These are phyloP conservation scores for Neoaliturus tenellus DNA, from an alignment of 2,888 invertebrate species.

Conservation along the genomic window DNA sequence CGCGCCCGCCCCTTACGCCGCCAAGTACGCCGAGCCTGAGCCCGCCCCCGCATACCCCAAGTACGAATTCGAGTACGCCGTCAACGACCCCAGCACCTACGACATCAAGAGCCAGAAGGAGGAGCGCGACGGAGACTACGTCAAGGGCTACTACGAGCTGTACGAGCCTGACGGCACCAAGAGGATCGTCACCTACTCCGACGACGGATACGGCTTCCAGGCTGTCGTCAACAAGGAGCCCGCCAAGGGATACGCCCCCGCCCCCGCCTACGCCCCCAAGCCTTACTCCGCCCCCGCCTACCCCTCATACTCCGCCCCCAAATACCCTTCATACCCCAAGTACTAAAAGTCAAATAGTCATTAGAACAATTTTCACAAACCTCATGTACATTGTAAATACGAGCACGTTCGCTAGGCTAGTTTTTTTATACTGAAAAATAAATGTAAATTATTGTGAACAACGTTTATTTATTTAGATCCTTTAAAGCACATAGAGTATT, in stretches of 20 bases:
- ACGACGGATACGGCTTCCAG: constrained; percentile 68
- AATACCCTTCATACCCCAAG: constrained; percentile 39
- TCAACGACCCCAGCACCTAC: constrained; percentile 65
- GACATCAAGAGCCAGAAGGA: constrained; percentile 67
- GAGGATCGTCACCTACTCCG: constrained; percentile 64
- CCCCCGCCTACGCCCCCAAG: constrained; percentile 61
- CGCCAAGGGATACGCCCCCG: constrained; percentile 12
- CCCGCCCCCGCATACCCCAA: constrained; percentile 45
- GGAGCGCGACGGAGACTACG: constrained; percentile 65
- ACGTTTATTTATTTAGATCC: too few relatives aligned
- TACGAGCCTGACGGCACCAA: constrained; percentile 57
- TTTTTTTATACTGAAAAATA: constrained; percentile 14
- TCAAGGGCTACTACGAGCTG: constrained; percentile 65
- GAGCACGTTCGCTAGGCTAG: constrained; percentile 17
- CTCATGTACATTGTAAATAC: constrained; percentile 35
- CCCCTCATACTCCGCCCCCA: constrained; percentile 33
- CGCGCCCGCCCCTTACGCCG: constrained; percentile 33
- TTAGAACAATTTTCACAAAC: background rate
- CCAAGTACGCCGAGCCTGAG: constrained; percentile 47
- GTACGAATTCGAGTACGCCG: constrained; percentile 56
- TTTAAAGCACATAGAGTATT: too few relatives aligned
- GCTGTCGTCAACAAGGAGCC: constrained; percentile 66
- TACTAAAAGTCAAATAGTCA: constrained; percentile 28
- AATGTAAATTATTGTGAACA: constrained; percentile 15
- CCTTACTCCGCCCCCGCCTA: constrained; percentile 57